Percentiles rank a stretch among this genome's conserved stretches.
Conservation (phyloP, 1,140 invertebrate species). For the Apis dorsata region DNA sequence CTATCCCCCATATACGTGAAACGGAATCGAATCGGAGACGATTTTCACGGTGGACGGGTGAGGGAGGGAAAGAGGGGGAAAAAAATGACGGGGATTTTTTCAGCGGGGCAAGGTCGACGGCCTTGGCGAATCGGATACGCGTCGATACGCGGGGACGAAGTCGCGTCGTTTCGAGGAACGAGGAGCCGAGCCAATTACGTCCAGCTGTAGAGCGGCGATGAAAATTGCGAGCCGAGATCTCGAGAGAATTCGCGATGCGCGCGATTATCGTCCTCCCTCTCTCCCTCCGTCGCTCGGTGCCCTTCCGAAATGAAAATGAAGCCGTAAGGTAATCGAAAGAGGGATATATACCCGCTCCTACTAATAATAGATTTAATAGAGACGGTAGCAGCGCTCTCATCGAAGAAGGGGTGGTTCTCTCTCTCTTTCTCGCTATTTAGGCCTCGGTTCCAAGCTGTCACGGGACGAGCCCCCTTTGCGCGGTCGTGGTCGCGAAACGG, state of each 20-base stretch:
- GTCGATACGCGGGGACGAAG: too few species aligned
- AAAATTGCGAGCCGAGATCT: constrained; percentile 51
- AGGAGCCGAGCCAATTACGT: constrained; percentile 63
- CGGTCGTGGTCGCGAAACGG: too few species aligned
- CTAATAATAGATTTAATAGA: constrained; percentile 81
- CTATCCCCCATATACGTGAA: too few species aligned
- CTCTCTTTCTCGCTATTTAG: not conserved
- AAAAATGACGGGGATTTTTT: too few species aligned
- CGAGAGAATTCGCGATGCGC: constrained; percentile 60
- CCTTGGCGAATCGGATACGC: too few species aligned
- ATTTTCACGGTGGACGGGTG: too few species aligned
- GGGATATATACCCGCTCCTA: constrained; percentile 72
- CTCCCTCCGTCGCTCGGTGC: not conserved
- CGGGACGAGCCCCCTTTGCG: too few species aligned
- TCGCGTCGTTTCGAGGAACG: constrained; percentile 28
- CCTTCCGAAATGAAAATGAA: constrained; percentile 55
- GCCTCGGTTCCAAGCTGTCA: too few species aligned
- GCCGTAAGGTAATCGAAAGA: constrained; percentile 76
- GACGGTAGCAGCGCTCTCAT: constrained; percentile 73
- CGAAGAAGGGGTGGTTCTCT: constrained; percentile 73
- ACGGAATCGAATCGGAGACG: too few species aligned
- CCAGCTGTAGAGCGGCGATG: constrained; percentile 60
- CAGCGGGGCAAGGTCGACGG: too few species aligned
- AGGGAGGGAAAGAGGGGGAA: too few species aligned
- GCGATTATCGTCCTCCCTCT: too few species aligned